Conservation (phyloP, 2,797 vertebrate genomes). For the Rallus crepitans region DNA sequence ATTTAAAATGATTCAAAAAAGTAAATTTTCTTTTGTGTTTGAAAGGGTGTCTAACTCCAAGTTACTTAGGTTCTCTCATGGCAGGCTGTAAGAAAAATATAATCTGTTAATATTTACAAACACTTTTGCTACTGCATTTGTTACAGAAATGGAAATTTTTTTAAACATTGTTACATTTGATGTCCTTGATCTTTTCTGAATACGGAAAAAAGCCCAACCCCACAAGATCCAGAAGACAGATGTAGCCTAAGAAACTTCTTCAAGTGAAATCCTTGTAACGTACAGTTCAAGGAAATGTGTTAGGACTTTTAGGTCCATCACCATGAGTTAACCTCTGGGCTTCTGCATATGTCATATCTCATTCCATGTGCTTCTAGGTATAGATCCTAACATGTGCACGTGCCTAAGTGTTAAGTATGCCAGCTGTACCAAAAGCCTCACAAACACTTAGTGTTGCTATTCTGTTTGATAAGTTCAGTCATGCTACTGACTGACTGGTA, state of each 20-base stretch:
- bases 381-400: background rate
- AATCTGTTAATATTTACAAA: background rate
- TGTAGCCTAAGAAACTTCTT: background rate
- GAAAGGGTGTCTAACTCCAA: background rate
- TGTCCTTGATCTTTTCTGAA: background rate
- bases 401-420: background rate
- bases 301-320: background rate
- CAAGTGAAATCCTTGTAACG: background rate
- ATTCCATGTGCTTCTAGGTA: background rate
- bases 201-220: background rate
- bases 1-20: background rate
- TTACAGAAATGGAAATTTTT: background rate
- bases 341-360: fast-evolving
- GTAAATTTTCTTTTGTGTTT: background rate
- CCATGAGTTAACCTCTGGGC: background rate
- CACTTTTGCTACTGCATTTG: background rate
- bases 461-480: background rate
- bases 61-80: background rate
- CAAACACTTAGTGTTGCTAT: background rate
- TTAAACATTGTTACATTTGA: background rate
- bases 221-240: background rate
- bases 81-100: background rate
- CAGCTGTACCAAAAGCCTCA: background rate
- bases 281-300: background rate
- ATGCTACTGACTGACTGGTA: background rate